Evolutionary conservation across 2,888 invertebrate genomes (phyloP), one percentile per base, ranked within the genome.

Genomic region (Agrilus cyanescens): DNA sequence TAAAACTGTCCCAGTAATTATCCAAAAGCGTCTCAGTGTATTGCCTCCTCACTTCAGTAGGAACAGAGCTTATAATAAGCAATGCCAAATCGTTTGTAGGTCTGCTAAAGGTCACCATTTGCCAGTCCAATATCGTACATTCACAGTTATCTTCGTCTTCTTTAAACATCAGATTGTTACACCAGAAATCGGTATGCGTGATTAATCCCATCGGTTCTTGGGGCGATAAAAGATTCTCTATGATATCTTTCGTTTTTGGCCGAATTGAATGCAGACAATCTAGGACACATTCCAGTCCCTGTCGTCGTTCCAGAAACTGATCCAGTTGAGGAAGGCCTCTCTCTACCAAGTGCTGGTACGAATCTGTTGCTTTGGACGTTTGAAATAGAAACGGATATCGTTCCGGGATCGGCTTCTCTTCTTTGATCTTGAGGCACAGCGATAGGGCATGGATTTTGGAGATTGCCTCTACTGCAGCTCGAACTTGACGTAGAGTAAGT

Each of bases 111-210:
- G 83, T 84, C 37, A 85, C 82, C 85, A 86, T 85, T 69, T 86
- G 86, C 85, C 85, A 86, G 61, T 86, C 85, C 34, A 86, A 66
- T 37, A 85, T 81, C 41, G 78, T 74, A 58, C 85, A 86, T 46
- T 75, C 72, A 53, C 74, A 75, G 37, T 41, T 52, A 13, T 62
- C 61, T 32, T 62, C 61, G 29, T 62, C 62, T 45, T 76, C 74
- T 43, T 72, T 69, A 56, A 86, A 84, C 46, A 85, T 68, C 12
- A 85, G 70, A 65, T 85, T 85, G 53, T 85, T 85, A 60, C 83
- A 82, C 86, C 86, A 86, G 63, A 86, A 86, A 60, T 86, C 86
- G 1, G 85, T 85, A 62, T 86, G 86, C 1, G 84, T 85, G 46
- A 86, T 78, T 5, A 85, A 70, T 1, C 85, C 82, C 55, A 80